phyloP scores from a whole-genome alignment of 2,113 vertebrate genomes.

The Syngnathus typhle region DNA sequence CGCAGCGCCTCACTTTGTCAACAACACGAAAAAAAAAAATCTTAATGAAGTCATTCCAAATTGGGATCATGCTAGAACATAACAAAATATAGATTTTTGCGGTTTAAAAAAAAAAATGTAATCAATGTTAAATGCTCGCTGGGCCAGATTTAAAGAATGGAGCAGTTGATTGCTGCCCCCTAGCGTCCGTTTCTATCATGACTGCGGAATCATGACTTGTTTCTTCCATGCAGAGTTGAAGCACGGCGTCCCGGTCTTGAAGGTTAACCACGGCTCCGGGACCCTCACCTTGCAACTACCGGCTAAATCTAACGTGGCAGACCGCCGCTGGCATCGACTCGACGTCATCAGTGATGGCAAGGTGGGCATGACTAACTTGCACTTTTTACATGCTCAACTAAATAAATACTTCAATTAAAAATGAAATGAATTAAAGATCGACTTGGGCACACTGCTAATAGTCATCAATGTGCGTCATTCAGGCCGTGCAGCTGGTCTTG shows the following conservation, averaged over 20 bases:
- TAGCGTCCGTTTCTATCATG: background rate
- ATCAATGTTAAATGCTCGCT: no score
- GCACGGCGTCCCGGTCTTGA: constrained; percentile 73
- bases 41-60: no score
- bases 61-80: no score
- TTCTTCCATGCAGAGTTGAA: constrained; percentile 71
- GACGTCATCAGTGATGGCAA: constrained; percentile 79
- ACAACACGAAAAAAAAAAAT: no score
- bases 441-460: background rate
- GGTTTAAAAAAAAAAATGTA: no score
- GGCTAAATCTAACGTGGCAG: constrained; percentile 63
- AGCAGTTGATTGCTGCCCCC: background rate
- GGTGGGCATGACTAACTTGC: constrained; percentile 51
- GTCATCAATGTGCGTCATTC: background rate
- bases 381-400: no score
- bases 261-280: constrained; percentile 78
- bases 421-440: no score
- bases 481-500: constrained; percentile 81
- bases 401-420: no score
- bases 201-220: background rate
- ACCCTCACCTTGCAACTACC: constrained; percentile 76
- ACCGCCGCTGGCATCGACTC: constrained; percentile 82
- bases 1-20: background rate
- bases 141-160: no score
- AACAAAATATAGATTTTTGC: no score